A percentile compares a stretch with the other conserved stretches of the same genome.
These are phyloP conservation scores for Eristalinus sepulchralis DNA, from an alignment of 2,888 invertebrate species.

Conservation along the genomic window DNA sequence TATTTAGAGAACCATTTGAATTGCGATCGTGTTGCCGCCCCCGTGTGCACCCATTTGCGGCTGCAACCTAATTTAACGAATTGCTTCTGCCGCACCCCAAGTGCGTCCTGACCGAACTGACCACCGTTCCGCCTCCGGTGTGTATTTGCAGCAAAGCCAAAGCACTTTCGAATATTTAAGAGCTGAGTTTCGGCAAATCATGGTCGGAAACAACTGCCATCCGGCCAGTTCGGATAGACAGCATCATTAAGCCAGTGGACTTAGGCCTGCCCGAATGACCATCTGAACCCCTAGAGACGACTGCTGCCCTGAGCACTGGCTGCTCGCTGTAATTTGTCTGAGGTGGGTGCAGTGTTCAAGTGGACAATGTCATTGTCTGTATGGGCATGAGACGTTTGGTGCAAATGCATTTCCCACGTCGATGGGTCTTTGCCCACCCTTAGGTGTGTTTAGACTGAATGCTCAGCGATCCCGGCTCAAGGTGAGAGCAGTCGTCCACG, in stretches of 20 bases:
- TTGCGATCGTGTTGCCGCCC: slow-evolving; percentile 21
- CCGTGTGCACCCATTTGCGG: slow-evolving; percentile 29
- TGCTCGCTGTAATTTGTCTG: slow-evolving; percentile 65
- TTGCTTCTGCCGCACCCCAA: slow-evolving; percentile 34
- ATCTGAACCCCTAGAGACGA: slow-evolving; percentile 25
- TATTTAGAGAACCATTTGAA: slow-evolving; percentile 58
- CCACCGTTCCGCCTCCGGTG: neutral
- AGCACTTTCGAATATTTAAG: slow-evolving; percentile 57
- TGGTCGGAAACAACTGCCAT: slow-evolving; percentile 52
- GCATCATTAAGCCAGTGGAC: slow-evolving; percentile 57
- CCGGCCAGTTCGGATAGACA: slow-evolving; percentile 44
- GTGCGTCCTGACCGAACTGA: neutral
- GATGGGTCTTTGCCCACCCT: neutral
- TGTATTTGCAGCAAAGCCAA: slow-evolving; percentile 12
- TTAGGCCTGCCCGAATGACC: neutral
- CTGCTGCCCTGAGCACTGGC: slow-evolving; percentile 39
- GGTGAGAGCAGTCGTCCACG: slow-evolving; percentile 9
- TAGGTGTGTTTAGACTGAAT: slow-evolving; percentile 21
- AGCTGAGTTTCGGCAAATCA: slow-evolving; percentile 59
- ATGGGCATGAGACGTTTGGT: neutral
- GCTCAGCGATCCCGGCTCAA: slow-evolving; percentile 41
- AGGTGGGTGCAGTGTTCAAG: slow-evolving; percentile 64
- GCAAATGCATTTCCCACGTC: neutral
- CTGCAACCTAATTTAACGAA: slow-evolving; percentile 61
- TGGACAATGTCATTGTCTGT: slow-evolving; percentile 43